These are phyloP conservation scores for Lamellibrachia columna DNA, from an alignment of 2,888 invertebrate genomes.

Conservation along the genomic window DNA sequence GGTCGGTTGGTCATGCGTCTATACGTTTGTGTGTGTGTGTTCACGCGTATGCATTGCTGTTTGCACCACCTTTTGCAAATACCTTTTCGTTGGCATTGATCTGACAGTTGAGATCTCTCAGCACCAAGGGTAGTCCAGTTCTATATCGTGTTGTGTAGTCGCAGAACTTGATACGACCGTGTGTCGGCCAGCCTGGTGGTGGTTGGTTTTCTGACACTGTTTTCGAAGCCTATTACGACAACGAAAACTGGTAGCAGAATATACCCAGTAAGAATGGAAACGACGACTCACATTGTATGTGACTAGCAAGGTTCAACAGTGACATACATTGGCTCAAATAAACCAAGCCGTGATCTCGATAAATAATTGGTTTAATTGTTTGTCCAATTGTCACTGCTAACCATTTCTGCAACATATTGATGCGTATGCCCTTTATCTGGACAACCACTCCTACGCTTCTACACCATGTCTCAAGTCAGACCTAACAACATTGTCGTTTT, in stretches of 20 bases:
- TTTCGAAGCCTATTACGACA: slow-evolving; percentile 33
- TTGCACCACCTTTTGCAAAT: not conserved
- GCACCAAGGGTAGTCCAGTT: slow-evolving; percentile 61
- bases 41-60: too few relatives aligned
- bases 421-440: too few relatives aligned
- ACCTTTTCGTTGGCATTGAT: slow-evolving; percentile 62
- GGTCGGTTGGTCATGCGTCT: too few relatives aligned
- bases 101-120: slow-evolving; percentile 55
- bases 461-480: too few relatives aligned
- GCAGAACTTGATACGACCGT: slow-evolving; percentile 55
- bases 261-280: not conserved
- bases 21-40: too few relatives aligned
- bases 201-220: slow-evolving; percentile 39
- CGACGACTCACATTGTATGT: not conserved
- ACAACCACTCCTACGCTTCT: too few relatives aligned
- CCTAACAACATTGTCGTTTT: too few relatives aligned
- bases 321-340: too few relatives aligned
- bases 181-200: slow-evolving; percentile 55
- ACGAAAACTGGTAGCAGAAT: not conserved
- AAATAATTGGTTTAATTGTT: too few relatives aligned
- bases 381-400: too few relatives aligned
- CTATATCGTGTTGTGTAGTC: slow-evolving; percentile 61
- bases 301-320: not conserved
- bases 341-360: too few relatives aligned
- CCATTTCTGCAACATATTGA: too few relatives aligned